Evolutionary conservation across 2,113 vertebrate species (phyloP), one percentile per base, ranked within the genome.

Genomic region (Beaufortia kweichowensis): DNA sequence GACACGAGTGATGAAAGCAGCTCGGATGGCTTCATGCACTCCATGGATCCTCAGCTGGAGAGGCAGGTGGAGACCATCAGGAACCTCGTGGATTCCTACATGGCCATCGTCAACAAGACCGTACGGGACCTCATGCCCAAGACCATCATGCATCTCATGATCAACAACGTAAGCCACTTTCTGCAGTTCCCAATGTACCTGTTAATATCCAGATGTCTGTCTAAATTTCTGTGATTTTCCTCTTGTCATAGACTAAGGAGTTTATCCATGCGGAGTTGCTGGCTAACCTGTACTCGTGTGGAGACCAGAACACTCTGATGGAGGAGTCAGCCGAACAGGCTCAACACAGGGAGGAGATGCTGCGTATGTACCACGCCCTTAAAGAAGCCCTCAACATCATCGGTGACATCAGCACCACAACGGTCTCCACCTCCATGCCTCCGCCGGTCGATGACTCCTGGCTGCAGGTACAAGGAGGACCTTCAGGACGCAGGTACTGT

Each of bases 61-160:
- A 90, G 96, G 70, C 96, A 98, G 90, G 96, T 98, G 84, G 96
- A 98, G 90, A 98, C 96, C 0, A 97, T 98, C 81, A 91, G 96
- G 81, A 98, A 98, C 89, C 90, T 98, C 79, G 96, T 98, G 82
- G 96, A 98, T 88, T 98, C 96, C 0, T 98, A 98, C 88, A 96
- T 98, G 93, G 89, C 92, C 69, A 98, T 98, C 26, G 95, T 98
- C 90, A 96, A 97, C 91, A 95, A 97, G 84, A 98, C 96, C 0
- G 92, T 98, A 83, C 90, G 96, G 24, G 96, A 98, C 88, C 94
- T 98, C 82, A 97, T 98, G 93, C 96, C 96, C 67, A 98, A 98
- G 91, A 96, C 96, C 74, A 94, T 98, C 86, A 98, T 98, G 96
- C 96, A 98, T 80, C 95, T 98, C 81, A 98, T 98, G 96, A 96